Conservation (phyloP, 2,113 vertebrate species). For the Trichechus manatus region DNA sequence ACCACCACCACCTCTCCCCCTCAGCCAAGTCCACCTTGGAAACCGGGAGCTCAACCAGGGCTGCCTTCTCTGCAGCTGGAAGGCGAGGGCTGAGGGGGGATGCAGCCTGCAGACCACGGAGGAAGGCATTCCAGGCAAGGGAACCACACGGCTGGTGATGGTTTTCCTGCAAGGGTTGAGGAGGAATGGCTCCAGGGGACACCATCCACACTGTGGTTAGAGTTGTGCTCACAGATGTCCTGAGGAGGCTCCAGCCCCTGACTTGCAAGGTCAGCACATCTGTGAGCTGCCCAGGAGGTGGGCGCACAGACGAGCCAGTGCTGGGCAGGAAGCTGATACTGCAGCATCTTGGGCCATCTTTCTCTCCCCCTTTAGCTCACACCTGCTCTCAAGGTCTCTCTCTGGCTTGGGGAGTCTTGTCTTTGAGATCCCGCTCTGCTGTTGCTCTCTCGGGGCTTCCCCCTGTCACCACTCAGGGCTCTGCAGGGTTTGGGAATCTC, state of each 20-base stretch:
- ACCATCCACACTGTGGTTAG: accelerated
- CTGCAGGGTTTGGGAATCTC: background rate
- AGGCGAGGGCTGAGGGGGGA: no score
- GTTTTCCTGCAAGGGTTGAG: background rate
- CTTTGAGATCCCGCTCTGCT: background rate
- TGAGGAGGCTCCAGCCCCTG: no score
- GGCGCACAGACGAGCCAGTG: no score
- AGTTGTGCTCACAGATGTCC: background rate
- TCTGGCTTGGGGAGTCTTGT: background rate
- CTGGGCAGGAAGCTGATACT: background rate
- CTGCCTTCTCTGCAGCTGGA: background rate
- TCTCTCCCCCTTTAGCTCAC: no score
- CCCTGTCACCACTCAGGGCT: background rate
- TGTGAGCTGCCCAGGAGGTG: background rate
- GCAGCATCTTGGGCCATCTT: background rate
- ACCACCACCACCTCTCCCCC: no score
- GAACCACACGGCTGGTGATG: background rate
- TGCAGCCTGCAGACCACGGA: background rate
- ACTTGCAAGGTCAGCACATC: background rate
- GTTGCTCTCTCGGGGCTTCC: background rate
- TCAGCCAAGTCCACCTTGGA: no score
- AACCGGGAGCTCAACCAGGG: background rate
- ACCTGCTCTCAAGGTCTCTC: background rate
- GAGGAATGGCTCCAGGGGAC: background rate
- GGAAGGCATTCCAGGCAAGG: background rate